Evolutionary conservation across 2,888 invertebrate species (phyloP).

Genomic region (Reticulitermes lucifugus): DNA sequence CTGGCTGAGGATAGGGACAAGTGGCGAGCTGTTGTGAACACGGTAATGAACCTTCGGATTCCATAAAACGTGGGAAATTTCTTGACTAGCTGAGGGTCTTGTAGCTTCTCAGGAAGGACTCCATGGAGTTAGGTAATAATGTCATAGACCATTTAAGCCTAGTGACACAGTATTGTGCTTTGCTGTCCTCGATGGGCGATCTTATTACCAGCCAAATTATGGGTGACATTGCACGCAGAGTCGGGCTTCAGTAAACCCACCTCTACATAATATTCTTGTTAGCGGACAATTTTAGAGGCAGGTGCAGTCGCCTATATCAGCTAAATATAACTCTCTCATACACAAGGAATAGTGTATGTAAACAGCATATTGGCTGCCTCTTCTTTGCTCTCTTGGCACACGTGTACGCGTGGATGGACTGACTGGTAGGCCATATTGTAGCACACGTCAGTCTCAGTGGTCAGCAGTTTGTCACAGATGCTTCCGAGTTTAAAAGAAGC

Average conservation of each 20-base stretch:
- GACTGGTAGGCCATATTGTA: background rate
- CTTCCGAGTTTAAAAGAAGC: background rate
- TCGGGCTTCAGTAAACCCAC: background rate
- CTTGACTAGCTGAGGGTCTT: no score
- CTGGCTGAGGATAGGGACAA: no score
- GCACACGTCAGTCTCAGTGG: background rate
- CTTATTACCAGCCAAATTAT: background rate
- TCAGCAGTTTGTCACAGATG: background rate
- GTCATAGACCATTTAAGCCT: no score
- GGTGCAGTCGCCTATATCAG: background rate
- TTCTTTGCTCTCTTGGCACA: conserved; percentile 3
- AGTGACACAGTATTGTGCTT: no score
- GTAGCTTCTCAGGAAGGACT: no score
- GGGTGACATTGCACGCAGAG: background rate
- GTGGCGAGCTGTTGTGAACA: no score
- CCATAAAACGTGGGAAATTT: no score
- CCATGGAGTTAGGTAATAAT: no score
- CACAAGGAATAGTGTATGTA: conserved; percentile 21
- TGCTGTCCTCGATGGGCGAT: no score
- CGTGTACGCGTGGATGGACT: conserved; percentile 13
- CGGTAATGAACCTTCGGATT: no score
- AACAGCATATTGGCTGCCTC: conserved; percentile 35
- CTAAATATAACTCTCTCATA: conserved; percentile 34
- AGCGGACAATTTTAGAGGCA: background rate
- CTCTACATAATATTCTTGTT: conserved; percentile 13